Conservation (phyloP, 2,888 invertebrate genomes). For the Alcis repandata region DNA sequence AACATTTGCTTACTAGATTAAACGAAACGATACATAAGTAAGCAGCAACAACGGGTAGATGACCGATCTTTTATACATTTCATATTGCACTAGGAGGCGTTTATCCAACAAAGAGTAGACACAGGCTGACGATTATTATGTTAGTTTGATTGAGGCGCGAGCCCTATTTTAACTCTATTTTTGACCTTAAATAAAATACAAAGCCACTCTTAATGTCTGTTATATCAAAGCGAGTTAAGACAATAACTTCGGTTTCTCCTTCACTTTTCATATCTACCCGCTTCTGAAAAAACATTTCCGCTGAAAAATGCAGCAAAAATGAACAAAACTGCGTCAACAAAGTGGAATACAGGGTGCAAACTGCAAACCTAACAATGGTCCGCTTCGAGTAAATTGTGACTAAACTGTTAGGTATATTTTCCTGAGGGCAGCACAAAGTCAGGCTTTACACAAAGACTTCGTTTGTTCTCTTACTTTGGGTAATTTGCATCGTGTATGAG, state of each 20-base stretch:
- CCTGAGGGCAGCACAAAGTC: slow-evolving; percentile 24
- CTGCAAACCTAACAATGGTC: slow-evolving; percentile 32
- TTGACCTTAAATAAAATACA: no score
- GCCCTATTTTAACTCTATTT: no score
- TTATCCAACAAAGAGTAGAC: no score
- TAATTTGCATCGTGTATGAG: slow-evolving; percentile 2
- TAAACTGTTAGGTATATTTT: slow-evolving; percentile 29
- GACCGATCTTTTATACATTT: no score
- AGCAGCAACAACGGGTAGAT: no score
- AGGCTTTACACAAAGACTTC: slow-evolving; percentile 14
- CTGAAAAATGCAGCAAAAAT: slow-evolving; percentile 23
- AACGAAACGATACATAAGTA: neutral
- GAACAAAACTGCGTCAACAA: slow-evolving; percentile 32
- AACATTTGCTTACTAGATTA: slow-evolving; percentile 5
- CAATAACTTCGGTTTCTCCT: no score
- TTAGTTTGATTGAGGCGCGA: no score
- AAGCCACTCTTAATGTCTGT: no score
- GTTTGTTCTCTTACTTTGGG: slow-evolving; percentile 24
- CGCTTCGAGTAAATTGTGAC: slow-evolving; percentile 33
- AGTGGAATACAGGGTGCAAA: slow-evolving; percentile 25
- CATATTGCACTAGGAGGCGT: no score
- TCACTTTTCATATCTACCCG: neutral
- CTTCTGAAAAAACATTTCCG: slow-evolving; percentile 4
- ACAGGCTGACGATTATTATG: no score
- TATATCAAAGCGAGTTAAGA: no score